Percentiles rank a stretch among this genome's conserved stretches.
These are phyloP conservation scores for Drosophila tsacasi DNA, from an alignment of 1,140 invertebrate genomes.

Conservation along the genomic window DNA sequence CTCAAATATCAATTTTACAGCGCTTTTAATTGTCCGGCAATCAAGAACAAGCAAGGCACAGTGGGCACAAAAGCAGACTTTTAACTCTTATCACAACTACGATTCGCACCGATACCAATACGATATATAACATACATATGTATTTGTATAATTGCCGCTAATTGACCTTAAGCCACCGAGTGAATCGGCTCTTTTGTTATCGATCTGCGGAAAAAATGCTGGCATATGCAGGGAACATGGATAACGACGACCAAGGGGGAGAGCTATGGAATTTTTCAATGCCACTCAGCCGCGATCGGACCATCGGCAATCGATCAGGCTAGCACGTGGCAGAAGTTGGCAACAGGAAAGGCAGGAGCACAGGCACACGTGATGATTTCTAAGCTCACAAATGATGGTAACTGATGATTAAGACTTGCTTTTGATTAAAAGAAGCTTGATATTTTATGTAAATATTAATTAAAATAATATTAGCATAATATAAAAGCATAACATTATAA, in stretches of 20 bases:
- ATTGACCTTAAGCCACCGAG: slow-evolving; percentile 43
- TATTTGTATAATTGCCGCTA: slow-evolving; percentile 40
- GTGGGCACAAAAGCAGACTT: slow-evolving; percentile 14
- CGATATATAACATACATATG: slow-evolving; percentile 24
- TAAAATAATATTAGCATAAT: background rate
- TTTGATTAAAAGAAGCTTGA: no score
- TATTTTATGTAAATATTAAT: background rate
- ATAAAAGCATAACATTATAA: background rate
- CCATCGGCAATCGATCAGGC: slow-evolving; percentile 18
- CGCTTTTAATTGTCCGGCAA: slow-evolving; percentile 43
- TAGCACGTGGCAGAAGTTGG: slow-evolving; percentile 27
- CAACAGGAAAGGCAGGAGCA: background rate
- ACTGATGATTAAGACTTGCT: background rate
- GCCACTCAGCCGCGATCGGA: slow-evolving; percentile 1
- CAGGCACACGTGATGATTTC: slow-evolving; percentile 13
- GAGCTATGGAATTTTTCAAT: slow-evolving; percentile 33
- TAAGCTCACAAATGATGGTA: background rate
- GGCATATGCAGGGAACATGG: slow-evolving; percentile 9
- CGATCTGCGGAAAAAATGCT: slow-evolving; percentile 8
- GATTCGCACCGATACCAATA: slow-evolving; percentile 1
- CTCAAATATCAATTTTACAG: slow-evolving; percentile 51
- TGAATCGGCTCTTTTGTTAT: slow-evolving; percentile 41
- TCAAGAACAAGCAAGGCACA: slow-evolving; percentile 8
- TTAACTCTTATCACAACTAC: slow-evolving; percentile 35
- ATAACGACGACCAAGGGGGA: background rate